A percentile compares a stretch with the other conserved stretches of the same genome.
Conservation (phyloP, 2,888 invertebrate species). For the Ormia ochracea region DNA sequence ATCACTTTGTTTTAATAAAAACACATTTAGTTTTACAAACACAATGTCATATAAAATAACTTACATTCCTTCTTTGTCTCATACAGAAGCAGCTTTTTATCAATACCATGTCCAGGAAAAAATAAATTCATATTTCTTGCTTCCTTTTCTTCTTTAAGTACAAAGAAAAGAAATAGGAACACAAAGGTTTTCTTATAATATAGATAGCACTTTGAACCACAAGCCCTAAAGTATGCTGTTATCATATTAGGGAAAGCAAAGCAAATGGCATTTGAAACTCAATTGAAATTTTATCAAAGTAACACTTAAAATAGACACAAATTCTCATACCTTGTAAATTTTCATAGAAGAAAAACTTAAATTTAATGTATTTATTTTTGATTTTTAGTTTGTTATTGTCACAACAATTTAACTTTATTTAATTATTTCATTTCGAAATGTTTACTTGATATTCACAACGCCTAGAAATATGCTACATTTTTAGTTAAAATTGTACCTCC, state of each 20-base stretch:
- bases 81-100: background rate
- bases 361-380: background rate
- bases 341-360: background rate
- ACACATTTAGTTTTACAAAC: slow-evolving; percentile 3
- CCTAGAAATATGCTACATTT: slow-evolving; percentile 29
- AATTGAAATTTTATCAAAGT: slow-evolving; percentile 31
- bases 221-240: slow-evolving; percentile 52
- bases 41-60: background rate
- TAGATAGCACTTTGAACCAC: slow-evolving; percentile 42
- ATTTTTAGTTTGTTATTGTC: background rate
- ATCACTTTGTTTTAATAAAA: slow-evolving; percentile 58
- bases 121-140: background rate
- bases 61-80: background rate
- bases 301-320: background rate
- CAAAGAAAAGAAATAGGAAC: background rate
- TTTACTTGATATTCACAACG: background rate
- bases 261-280: slow-evolving; percentile 40
- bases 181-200: background rate
- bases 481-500: slow-evolving; percentile 11
- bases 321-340: background rate
- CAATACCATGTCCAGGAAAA: background rate
- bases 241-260: slow-evolving; percentile 21
- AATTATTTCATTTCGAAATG: background rate
- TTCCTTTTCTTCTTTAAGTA: background rate
- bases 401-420: background rate